A percentile compares a stretch with the other conserved stretches of the same genome.
Evolutionary conservation across 2,888 invertebrate genomes (phyloP).

Genomic region (Leptarthrus brevirostris): DNA sequence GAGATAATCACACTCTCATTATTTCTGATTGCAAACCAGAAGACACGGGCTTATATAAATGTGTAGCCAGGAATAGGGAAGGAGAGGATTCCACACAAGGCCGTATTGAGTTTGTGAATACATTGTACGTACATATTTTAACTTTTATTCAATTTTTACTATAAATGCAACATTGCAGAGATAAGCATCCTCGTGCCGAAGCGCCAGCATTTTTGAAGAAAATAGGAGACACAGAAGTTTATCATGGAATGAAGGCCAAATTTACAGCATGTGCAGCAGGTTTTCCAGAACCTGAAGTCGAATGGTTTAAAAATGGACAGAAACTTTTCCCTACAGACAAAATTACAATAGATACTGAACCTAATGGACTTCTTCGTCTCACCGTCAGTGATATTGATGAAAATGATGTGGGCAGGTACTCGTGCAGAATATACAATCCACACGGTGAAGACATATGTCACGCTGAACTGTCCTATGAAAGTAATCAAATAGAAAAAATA

Average conservation of each 20-base stretch:
- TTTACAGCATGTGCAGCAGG: constrained; percentile 94
- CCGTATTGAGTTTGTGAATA: constrained; percentile 80
- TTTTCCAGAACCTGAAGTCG: constrained; percentile 86
- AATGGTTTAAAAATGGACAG: constrained; percentile 85
- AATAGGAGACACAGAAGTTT: constrained; percentile 88
- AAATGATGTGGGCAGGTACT: constrained; percentile 86
- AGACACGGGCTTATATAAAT: constrained; percentile 82
- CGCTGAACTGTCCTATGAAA: constrained; percentile 83
- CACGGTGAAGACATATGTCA: constrained; percentile 86
- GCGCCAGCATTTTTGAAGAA: constrained; percentile 89
- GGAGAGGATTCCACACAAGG: constrained; percentile 83
- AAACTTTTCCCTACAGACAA: constrained; percentile 84
- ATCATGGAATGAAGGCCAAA: constrained; percentile 88
- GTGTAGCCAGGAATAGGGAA: constrained; percentile 82
- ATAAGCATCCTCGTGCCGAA: constrained; percentile 79
- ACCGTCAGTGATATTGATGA: constrained; percentile 82
- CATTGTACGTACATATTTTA: constrained; percentile 74
- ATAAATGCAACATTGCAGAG: constrained; percentile 68
- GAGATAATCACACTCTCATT: constrained; percentile 81
- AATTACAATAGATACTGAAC: constrained; percentile 83
- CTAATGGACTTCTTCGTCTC: constrained; percentile 78
- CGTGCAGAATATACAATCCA: constrained; percentile 83
- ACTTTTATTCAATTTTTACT: constrained; percentile 16
- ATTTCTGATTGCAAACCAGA: constrained; percentile 75
- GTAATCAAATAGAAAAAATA: constrained; percentile 65